Conservation (phyloP, 2,888 invertebrate species). For the Carpatolechia fugitivella region DNA sequence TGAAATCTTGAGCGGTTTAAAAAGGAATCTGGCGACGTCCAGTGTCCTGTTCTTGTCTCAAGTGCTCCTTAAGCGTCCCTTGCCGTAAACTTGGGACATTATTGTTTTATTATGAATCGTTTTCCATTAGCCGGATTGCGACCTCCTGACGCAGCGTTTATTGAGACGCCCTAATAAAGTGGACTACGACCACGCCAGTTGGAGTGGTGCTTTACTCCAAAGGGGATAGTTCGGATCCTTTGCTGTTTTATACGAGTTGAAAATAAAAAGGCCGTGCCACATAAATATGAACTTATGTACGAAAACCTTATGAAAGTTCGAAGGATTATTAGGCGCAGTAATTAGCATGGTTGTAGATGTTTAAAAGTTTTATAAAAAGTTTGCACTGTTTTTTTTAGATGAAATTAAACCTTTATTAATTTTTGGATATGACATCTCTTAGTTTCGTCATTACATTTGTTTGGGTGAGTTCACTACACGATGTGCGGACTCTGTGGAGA, state of each 20-base stretch:
- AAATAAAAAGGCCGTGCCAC: too few relatives aligned
- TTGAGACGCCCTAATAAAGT: constrained; percentile 17
- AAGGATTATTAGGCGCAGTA: too few relatives aligned
- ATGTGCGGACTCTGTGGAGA: too few relatives aligned
- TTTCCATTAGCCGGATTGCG: constrained; percentile 28
- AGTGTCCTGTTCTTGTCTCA: not conserved
- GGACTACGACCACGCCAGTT: not conserved
- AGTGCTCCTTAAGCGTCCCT: not conserved
- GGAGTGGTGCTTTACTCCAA: not conserved
- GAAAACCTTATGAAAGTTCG: too few relatives aligned
- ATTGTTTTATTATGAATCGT: constrained; percentile 33
- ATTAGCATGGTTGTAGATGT: too few relatives aligned
- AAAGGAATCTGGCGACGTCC: not conserved
- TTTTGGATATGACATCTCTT: too few relatives aligned
- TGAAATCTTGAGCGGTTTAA: not conserved
- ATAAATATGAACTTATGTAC: too few relatives aligned
- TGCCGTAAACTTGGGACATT: constrained; percentile 20
- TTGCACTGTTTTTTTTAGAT: too few relatives aligned
- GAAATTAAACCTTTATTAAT: too few relatives aligned
- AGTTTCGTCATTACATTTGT: too few relatives aligned
- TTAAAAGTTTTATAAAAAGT: too few relatives aligned
- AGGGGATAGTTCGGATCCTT: not conserved
- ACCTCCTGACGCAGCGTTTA: constrained; percentile 17
- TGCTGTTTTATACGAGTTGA: not conserved
- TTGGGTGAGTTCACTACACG: too few relatives aligned